Percentiles rank a stretch among this genome's conserved stretches.
Evolutionary conservation across 2,113 vertebrate species (phyloP).

Genomic region (Eolophus roseicapilla): DNA sequence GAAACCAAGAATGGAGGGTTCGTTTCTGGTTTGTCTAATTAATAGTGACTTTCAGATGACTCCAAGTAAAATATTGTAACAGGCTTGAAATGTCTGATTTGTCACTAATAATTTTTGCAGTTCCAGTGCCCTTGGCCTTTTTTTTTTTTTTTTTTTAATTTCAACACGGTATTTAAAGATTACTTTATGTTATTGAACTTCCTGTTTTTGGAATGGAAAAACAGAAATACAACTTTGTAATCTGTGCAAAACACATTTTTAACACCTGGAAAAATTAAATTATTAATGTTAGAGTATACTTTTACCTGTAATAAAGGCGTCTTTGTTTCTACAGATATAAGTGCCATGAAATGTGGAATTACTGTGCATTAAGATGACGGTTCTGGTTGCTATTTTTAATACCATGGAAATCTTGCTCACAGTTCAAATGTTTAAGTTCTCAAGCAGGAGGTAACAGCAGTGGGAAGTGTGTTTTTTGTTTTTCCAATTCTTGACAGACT

Average conservation of each 20-base stretch:
- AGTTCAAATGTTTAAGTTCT: conserved; percentile 20
- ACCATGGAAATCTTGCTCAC: not conserved
- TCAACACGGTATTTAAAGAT: not conserved
- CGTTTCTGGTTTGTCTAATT: not conserved
- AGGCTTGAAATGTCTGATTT: not conserved
- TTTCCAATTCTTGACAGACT: conserved; percentile 33
- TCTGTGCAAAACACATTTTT: not conserved
- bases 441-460: conserved; percentile 33
- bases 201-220: not conserved
- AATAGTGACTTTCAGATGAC: not conserved
- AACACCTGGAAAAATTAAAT: conserved; percentile 19
- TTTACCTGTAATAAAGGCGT: not conserved
- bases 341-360: not conserved
- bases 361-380: conserved; percentile 11
- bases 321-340: not conserved
- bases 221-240: not conserved
- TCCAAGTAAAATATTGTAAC: not conserved
- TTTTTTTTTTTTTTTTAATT: not conserved
- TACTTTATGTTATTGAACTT: not conserved
- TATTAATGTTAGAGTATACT: not conserved
- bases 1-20: not conserved
- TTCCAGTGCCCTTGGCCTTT: not conserved
- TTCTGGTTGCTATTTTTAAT: conserved; percentile 28
- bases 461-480: conserved; percentile 59
- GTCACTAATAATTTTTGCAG: not conserved